phyloP scores from a whole-genome alignment of 2,113 vertebrate species.

The Cyphomyrus plagiostoma region DNA sequence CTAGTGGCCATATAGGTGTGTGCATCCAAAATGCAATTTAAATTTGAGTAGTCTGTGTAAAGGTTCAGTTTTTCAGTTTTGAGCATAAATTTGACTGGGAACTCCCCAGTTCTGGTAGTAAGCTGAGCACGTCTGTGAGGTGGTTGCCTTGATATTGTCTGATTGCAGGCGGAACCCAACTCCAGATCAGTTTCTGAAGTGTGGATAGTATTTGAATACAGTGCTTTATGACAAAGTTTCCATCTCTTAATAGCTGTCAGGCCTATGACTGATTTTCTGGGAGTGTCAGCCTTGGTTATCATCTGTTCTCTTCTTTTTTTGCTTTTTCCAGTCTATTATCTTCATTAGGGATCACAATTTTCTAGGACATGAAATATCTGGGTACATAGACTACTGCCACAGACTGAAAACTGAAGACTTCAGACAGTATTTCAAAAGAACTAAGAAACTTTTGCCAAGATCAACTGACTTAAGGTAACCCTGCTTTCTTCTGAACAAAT shows the following conservation, averaged over 20 bases:
- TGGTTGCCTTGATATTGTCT: not conserved
- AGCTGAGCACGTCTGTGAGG: not conserved
- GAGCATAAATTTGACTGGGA: not conserved
- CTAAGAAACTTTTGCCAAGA: conserved; percentile 71
- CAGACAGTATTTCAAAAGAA: conserved; percentile 72
- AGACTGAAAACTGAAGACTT: conserved; percentile 76
- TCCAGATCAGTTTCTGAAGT: not conserved
- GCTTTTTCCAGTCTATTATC: conserved; percentile 72
- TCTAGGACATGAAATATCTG: conserved; percentile 74
- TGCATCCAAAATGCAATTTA: not conserved
- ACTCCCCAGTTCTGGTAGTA: not conserved
- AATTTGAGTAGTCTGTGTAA: not conserved
- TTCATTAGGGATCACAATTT: conserved; percentile 77
- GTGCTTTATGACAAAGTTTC: not conserved
- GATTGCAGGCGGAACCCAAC: not conserved
- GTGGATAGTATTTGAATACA: not conserved
- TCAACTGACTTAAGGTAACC: conserved; percentile 74
- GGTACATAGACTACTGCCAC: conserved; percentile 79
- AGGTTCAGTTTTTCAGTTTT: not conserved
- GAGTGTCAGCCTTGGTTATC: conserved; percentile 54
- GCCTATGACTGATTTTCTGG: not conserved
- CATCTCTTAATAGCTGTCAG: conserved; percentile 18
- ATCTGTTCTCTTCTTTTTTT: conserved; percentile 28
- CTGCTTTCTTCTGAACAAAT: conserved; percentile 34
- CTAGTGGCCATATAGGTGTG: not conserved